A percentile compares a stretch with the other conserved stretches of the same genome.
Conservation (phyloP, 2,113 vertebrate genomes). For the Hoplias malabaricus region DNA sequence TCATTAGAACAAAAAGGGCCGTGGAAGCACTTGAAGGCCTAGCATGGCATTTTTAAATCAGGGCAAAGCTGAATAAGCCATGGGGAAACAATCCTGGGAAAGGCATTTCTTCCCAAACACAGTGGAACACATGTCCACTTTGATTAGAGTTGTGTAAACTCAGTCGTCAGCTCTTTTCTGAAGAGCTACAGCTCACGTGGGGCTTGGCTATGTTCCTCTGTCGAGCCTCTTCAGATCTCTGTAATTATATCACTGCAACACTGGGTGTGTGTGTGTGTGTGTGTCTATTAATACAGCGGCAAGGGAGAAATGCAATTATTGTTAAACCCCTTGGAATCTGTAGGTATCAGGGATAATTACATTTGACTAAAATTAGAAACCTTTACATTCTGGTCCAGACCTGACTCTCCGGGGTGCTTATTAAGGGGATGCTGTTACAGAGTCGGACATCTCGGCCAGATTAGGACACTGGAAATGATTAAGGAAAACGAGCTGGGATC, state of each 20-base stretch:
- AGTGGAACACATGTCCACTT: slow-evolving; percentile 60
- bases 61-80: slow-evolving; percentile 26
- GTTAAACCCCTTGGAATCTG: slow-evolving; percentile 44
- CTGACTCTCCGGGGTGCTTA: slow-evolving; percentile 8
- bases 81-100: slow-evolving; percentile 38
- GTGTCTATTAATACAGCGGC: background rate
- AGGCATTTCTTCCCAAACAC: slow-evolving; percentile 39
- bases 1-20: slow-evolving; percentile 1
- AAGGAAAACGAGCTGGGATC: background rate
- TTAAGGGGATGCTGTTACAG: slow-evolving; percentile 7
- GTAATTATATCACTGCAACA: slow-evolving; percentile 64
- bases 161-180: slow-evolving; percentile 58
- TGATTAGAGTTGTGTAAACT: slow-evolving; percentile 59
- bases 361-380: slow-evolving; percentile 49
- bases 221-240: slow-evolving; percentile 28
- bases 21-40: slow-evolving; percentile 2
- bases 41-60: slow-evolving; percentile 40
- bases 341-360: slow-evolving; percentile 57
- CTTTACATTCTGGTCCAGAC: slow-evolving; percentile 27
- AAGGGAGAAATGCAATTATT: slow-evolving; percentile 39
- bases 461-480: background rate
- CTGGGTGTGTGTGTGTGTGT: slow-evolving; percentile 31
- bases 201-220: slow-evolving; percentile 30
- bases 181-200: slow-evolving; percentile 20
- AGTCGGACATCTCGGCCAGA: slow-evolving; percentile 4